These are phyloP conservation scores for Macrobrachium nipponense DNA, from an alignment of 1,140 invertebrate species.

Conservation along the genomic window DNA sequence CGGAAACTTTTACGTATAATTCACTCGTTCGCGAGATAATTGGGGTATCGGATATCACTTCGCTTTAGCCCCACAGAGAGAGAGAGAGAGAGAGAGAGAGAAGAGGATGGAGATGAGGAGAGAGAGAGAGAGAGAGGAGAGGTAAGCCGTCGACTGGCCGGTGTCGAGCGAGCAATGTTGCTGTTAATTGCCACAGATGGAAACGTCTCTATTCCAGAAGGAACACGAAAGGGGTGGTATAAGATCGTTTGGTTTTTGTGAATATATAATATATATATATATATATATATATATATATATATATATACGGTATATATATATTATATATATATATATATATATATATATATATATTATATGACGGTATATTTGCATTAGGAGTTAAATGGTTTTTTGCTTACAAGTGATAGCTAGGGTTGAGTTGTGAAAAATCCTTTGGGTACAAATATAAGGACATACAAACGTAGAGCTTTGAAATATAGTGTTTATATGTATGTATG, in stretches of 20 bases:
- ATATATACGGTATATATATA: slow-evolving; percentile 29
- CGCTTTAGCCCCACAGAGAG: neutral
- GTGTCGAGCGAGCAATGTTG: neutral
- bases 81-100: neutral
- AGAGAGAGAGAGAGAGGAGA: neutral
- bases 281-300: slow-evolving; percentile 29
- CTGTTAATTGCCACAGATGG: neutral
- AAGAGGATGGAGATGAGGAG: slow-evolving; percentile 13
- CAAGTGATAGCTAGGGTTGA: neutral
- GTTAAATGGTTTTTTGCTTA: neutral
- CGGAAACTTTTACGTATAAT: too few species aligned
- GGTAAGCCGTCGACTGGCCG: neutral
- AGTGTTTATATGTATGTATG: slow-evolving; percentile 8
- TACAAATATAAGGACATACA: neutral
- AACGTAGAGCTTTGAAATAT: neutral
- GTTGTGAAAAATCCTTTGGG: neutral
- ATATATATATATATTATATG: slow-evolving; percentile 13
- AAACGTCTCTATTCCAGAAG: neutral
- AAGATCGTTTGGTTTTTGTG: neutral
- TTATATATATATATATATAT: slow-evolving; percentile 32
- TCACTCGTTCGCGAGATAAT: neutral
- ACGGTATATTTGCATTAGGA: too few species aligned
- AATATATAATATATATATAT: slow-evolving; percentile 4
- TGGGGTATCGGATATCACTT: neutral
- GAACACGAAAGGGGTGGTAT: neutral